Evolutionary conservation across 1,140 invertebrate species (phyloP).

Genomic region (Drosophila ambigua): DNA sequence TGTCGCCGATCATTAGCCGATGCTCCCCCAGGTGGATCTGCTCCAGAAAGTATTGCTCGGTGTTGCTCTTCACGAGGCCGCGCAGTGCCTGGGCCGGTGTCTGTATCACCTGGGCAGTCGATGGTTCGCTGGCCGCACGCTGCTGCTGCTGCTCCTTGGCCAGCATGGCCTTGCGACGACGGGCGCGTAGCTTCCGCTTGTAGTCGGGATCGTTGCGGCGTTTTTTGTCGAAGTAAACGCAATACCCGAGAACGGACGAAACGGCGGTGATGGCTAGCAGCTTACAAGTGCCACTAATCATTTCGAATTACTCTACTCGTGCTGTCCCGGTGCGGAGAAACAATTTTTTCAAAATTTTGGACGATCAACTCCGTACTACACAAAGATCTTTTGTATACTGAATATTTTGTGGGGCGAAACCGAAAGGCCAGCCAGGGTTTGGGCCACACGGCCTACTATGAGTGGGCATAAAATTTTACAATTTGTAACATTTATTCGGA

Average conservation of each 20-base stretch:
- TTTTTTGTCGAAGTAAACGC: slow-evolving; percentile 98
- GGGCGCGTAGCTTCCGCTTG: slow-evolving; percentile 88
- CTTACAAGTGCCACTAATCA: slow-evolving; percentile 88
- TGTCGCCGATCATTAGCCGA: slow-evolving; percentile 91
- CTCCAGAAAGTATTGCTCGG: slow-evolving; percentile 85
- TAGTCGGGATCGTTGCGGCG: slow-evolving; percentile 96
- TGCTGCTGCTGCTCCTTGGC: slow-evolving; percentile 22
- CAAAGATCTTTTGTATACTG: no score
- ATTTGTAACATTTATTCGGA: no score
- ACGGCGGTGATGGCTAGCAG: slow-evolving; percentile 90
- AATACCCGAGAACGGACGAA: slow-evolving; percentile 95
- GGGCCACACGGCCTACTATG: no score
- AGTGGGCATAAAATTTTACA: no score
- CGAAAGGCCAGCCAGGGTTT: no score
- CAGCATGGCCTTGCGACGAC: no score
- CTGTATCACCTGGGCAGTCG: slow-evolving; percentile 40
- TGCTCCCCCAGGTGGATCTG: slow-evolving; percentile 95
- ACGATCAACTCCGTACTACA: no score
- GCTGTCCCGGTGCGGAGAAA: background rate
- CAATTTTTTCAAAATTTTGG: background rate
- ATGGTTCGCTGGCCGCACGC: slow-evolving; percentile 15
- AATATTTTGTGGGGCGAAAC: no score
- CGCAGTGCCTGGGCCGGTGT: slow-evolving; percentile 89
- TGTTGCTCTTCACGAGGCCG: slow-evolving; percentile 86
- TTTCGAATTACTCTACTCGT: slow-evolving; percentile 33